Percentiles rank a stretch among this genome's conserved stretches.
Conservation (phyloP, 2,888 invertebrate species). For the Tipula confusa region DNA sequence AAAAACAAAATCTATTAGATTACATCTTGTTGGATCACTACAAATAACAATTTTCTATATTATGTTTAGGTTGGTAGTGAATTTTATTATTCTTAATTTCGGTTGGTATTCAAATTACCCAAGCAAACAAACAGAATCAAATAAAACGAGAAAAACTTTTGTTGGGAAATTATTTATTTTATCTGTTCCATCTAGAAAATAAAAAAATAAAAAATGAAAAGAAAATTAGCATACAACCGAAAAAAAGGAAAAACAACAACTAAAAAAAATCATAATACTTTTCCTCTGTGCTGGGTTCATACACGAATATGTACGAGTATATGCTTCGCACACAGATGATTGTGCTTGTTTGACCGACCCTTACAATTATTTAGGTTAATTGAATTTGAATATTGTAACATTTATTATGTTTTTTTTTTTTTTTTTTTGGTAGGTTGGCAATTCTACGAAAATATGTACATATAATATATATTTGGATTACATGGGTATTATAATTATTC, state of each 20-base stretch:
- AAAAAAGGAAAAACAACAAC: not conserved
- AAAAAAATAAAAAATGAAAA: not conserved
- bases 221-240: not conserved
- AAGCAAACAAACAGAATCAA: not conserved
- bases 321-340: not conserved
- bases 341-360: not conserved
- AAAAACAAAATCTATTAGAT: not conserved
- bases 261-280: not conserved
- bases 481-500: not conserved
- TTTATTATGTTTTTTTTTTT: not conserved
- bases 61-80: not conserved
- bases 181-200: not conserved
- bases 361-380: slow-evolving; percentile 20
- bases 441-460: not conserved
- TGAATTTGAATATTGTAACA: slow-evolving; percentile 6
- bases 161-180: not conserved
- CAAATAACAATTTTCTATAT: slow-evolving; percentile 12
- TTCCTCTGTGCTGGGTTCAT: not conserved
- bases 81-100: not conserved
- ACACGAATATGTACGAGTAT: not conserved
- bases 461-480: not conserved
- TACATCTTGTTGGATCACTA: not conserved
- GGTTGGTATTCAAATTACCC: not conserved
- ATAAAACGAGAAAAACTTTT: not conserved
- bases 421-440: not conserved